Evolutionary conservation across 2,888 invertebrate genomes (phyloP).

Genomic region (Ormyrus nitidulus): DNA sequence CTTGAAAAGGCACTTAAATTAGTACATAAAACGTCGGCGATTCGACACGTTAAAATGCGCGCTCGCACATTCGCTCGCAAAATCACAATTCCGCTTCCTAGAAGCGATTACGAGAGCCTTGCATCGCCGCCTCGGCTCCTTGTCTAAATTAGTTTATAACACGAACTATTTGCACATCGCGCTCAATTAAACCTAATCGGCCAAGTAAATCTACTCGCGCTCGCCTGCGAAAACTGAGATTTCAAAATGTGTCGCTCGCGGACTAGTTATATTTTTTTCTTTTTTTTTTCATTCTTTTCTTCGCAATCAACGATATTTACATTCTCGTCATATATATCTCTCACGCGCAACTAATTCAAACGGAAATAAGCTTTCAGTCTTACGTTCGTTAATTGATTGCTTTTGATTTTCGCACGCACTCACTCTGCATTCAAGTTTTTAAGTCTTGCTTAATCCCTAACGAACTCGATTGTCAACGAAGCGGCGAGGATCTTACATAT

Average conservation of each 20-base stretch:
- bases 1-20: constrained; percentile 35
- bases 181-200: constrained; percentile 16
- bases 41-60: background rate
- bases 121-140: constrained; percentile 8
- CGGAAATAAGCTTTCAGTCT: constrained; percentile 44
- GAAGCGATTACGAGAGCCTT: constrained; percentile 38
- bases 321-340: constrained; percentile 25
- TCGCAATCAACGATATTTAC: constrained; percentile 41
- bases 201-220: constrained; percentile 1
- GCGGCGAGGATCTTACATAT: no score
- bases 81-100: constrained; percentile 49
- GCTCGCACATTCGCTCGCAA: constrained; percentile 5
- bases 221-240: constrained; percentile 26
- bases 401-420: background rate
- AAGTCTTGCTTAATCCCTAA: no score
- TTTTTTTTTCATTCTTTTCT: constrained; percentile 14
- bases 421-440: no score
- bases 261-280: constrained; percentile 26
- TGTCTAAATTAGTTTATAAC: constrained; percentile 24
- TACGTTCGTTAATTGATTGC: constrained; percentile 40
- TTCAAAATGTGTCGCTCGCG: constrained; percentile 25
- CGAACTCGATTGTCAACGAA: no score
- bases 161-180: constrained; percentile 34
- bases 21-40: background rate
- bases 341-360: constrained; percentile 45